Conservation (phyloP, 92 coral and sea anemone species). For the Zoanthus sociatus region DNA sequence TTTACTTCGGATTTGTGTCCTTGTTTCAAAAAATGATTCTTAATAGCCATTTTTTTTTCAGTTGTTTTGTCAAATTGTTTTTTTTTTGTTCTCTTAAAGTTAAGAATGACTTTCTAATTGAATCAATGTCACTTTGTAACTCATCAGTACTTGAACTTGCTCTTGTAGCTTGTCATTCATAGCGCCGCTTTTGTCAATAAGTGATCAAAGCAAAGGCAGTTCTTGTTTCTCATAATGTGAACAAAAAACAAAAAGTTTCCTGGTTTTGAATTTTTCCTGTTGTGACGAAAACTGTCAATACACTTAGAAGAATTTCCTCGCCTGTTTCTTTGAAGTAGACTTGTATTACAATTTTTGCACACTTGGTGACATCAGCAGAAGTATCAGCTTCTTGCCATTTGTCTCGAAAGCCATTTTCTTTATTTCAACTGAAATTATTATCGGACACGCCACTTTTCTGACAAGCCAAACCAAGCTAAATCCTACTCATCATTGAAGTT, state of each 20-base stretch:
- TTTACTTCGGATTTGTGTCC: no score
- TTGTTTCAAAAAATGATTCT: no score
- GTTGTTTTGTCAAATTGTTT: no score
- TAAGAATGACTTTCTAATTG: no score
- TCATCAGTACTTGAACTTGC: no score
- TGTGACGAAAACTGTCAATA: neutral
- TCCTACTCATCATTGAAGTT: slow-evolving; percentile 62
- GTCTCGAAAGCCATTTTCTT: no score
- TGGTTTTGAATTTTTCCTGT: neutral
- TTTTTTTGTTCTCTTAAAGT: no score
- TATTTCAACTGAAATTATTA: slow-evolving; percentile 9
- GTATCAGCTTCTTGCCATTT: neutral
- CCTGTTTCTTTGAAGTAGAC: neutral
- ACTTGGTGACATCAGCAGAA: neutral
- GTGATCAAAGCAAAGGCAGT: neutral
- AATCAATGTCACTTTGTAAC: no score
- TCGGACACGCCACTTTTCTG: slow-evolving; percentile 69
- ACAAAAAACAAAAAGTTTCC: neutral
- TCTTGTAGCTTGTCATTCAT: no score
- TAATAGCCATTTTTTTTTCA: no score
- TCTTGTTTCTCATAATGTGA: neutral
- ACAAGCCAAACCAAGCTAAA: slow-evolving; percentile 69
- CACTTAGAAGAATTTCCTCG: neutral
- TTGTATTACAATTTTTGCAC: neutral
- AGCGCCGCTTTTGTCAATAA: no score